Base-by-base conservation (phyloP, 2,888 invertebrate genomes). In the Coecobrya sp. region DNA sequence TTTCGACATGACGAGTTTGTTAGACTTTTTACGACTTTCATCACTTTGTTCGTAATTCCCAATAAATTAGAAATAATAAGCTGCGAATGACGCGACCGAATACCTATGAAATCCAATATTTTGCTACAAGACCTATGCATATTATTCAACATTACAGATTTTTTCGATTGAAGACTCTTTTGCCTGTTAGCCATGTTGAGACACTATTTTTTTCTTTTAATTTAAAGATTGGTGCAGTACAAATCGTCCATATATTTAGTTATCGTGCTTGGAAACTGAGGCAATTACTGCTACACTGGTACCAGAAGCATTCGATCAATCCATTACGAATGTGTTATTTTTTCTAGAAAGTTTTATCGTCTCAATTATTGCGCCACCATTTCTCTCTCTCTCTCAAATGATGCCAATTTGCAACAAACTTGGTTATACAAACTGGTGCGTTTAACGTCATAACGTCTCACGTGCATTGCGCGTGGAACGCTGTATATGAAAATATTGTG, bases 341-440 rank as follows among this genome's bases (percentile, higher is more conserved):
- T 70, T 70, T 70, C 16, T 25, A 70, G 22, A 25, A n/a, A 19
- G 10, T 42, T 70, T 76, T 42, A 11, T 45, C 22, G 62, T 49
- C 73, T 10, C 19, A 45, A 19, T 45, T 76, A 45, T 76, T 76
- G 55, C 81, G 19, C 27, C n/a, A 55, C 55, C 42, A 55, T 81
- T 81, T 81, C 81, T n/a, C n/a, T n/a, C n/a, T n/a, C n/a, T n/a
- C n/a, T n/a, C n/a, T n/a, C 55, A 81, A 81, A 81, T 81, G 52
- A 52, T 55, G 81, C 81, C 81, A 81, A 81, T 81, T 81, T 30
- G 27, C 25, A 19, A 30, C 25, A 19, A 30, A 25, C 55, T 81
- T 10, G 27, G 30, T 8, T 55, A 81, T 25, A 13, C 2, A 76
- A 49, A 22, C 4, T 19, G 19, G 16, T 19, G 27, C 11, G 27